Evolutionary conservation across 2,888 invertebrate species (phyloP), one percentile per base, ranked within the genome.

Genomic region (Siphlonurus alternatus): DNA sequence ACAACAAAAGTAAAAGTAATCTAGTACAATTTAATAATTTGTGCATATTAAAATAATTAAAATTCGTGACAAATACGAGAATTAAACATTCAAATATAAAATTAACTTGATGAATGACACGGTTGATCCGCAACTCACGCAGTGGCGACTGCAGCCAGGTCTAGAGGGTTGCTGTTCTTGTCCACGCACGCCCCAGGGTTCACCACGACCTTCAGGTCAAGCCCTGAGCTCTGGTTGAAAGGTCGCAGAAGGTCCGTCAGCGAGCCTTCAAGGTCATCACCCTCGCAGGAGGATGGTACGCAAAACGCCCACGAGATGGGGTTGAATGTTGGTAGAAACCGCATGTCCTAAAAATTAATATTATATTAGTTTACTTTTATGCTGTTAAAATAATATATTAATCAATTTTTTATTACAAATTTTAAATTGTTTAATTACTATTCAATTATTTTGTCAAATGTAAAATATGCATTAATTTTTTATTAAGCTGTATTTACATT

Each of bases 261-360:
- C 2, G 61, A 53, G 7, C 3, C 2, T 23, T 19, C n/a, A 5
- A 64, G 23, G 24, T 64, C 64, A 5, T 60, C 23, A 23, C 51
- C 19, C 15, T 19, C 25, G 64, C 64, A 64, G 15, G 53, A 53
- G 19, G 59, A 53, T 0, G 64, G 64, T 2, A 64, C n/a, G 53
- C 64, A 64, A 2, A 64, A 51, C 2, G 59, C 64, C 19, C 53
- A 15, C 25, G 59, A 19, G 19, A 64, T 24, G 18, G 61, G 24
- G 22, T 38, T 59, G 61, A 64, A 64, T 19, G 23, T 64, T 24
- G 64, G 61, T 24, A 64, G 54, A 53, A 53, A 25, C 3, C 53
- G 19, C 24, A 53, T 19, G 10, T 23, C n/a, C 64, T 64, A 19
- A 56, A 56, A 56, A 5, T 10, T 56, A 20, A 56, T 10, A 20